Evolutionary conservation across 1,140 invertebrate species (phyloP), one percentile per base, ranked within the genome.

Genomic region (Drosophila kepulauana): DNA sequence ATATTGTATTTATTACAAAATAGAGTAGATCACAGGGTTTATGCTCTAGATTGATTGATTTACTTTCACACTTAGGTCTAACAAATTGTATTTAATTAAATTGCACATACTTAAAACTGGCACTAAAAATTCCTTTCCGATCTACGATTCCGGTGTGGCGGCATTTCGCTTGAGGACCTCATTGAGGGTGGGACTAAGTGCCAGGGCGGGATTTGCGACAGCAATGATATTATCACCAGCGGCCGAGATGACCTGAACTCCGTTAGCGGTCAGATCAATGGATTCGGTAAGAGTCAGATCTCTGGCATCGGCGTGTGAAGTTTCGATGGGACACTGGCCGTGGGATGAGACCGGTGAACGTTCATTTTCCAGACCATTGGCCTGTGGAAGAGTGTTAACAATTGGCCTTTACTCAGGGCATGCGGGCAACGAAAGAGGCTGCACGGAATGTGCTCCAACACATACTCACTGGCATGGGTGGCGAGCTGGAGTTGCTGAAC

Each of bases 141-240:
- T 38, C 4, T 88, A 89, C 10, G 61, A 63, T 67, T 92, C 87
- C 5, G 92, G 92, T 4, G 92, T 84, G 45, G 86, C 35, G 0
- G 79, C 77, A 41, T 84, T 92, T 1, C 92, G 69, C 57, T 93
- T 93, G 3, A 92, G 66, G 1, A 81, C 77, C 45, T 93, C 92
- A 5, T 91, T 87, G 4, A 92, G 48, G 0, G 91, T 90, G 15
- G 92, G 92, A 61, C 92, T 93, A 85, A 95, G 93, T 0, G 94
- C 94, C 70, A 97, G 93, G 2, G 97, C 97, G 11, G 97, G 97
- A 94, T 97, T 97, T 6, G 97, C 96, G 1, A 97, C 97, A 0
- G 97, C 97, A 82, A 97, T 97, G 78, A 97, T 97, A 92, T 97
- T 96, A 85, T 96, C 96, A 1, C 96, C 96, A 20, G 96, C 95